Conservation (phyloP, 2,797 vertebrate genomes). For the Numenius phaeopus region DNA sequence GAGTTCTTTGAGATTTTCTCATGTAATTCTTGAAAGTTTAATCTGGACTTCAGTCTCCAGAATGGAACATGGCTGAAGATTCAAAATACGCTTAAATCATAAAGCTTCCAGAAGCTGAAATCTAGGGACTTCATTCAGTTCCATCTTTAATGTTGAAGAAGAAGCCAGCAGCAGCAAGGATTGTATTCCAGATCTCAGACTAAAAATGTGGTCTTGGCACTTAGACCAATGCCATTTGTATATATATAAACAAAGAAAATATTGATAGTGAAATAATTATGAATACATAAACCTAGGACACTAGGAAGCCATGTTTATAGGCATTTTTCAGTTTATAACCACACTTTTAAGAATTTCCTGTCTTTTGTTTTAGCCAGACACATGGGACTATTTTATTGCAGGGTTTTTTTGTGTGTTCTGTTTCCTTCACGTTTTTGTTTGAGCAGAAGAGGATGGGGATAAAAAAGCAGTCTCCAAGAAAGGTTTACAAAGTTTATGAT, state of each 20-base stretch:
- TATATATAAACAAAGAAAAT: not conserved
- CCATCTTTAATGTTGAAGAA: not conserved
- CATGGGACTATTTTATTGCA: constrained; percentile 33
- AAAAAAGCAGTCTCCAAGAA: constrained; percentile 18
- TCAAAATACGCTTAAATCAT: not conserved
- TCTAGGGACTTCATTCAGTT: not conserved
- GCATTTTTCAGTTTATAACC: constrained; percentile 43
- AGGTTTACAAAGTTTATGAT: constrained; percentile 37
- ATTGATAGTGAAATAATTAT: not conserved
- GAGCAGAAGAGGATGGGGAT: constrained; percentile 32
- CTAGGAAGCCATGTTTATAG: constrained; percentile 8
- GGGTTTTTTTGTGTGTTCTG: constrained; percentile 55
- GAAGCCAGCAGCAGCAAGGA: not conserved
- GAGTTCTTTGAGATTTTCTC: not conserved
- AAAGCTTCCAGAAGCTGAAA: not conserved
- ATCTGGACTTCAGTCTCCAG: not conserved
- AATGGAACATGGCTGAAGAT: not conserved
- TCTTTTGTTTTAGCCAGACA: constrained; percentile 48
- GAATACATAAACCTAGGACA: not conserved
- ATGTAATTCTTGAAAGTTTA: not conserved
- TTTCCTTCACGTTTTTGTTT: constrained; percentile 48
- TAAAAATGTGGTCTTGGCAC: not conserved
- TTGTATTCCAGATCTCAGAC: not conserved
- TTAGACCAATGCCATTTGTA: not conserved
- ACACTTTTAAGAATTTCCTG: constrained; percentile 51